These are phyloP conservation scores for Hypsibius dujardini DNA, from an alignment of 1,140 invertebrate species.

Conservation along the genomic window DNA sequence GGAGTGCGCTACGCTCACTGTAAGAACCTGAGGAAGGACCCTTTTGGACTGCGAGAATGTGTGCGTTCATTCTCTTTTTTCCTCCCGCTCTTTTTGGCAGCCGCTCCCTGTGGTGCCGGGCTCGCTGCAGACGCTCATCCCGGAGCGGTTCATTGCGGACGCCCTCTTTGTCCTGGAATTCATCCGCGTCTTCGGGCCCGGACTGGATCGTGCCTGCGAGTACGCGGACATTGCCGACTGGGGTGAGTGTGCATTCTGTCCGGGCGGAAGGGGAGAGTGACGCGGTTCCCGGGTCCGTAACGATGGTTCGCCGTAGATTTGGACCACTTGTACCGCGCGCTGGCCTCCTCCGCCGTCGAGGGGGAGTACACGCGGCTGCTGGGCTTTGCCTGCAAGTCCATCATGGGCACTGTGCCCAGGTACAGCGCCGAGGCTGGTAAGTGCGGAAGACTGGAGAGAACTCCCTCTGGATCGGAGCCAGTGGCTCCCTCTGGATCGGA, in stretches of 20 bases:
- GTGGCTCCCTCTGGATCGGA: too few species aligned
- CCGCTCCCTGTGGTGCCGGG: background rate
- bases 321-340: background rate
- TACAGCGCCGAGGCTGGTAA: background rate
- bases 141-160: background rate
- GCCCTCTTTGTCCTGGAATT: conserved; percentile 5
- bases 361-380: background rate
- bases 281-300: background rate
- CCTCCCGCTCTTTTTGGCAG: background rate
- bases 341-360: background rate
- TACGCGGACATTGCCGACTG: background rate
- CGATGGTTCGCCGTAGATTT: background rate
- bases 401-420: background rate
- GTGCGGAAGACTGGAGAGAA: background rate
- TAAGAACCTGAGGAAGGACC: background rate
- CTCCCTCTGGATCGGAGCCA: too few species aligned
- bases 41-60: background rate
- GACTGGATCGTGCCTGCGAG: background rate
- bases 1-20: background rate
- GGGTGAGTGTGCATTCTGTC: background rate
- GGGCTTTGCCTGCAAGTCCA: background rate
- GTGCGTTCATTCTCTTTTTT: background rate
- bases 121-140: background rate
- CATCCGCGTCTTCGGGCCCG: background rate
- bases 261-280: too few species aligned